Percentiles rank a stretch among this genome's conserved stretches.
These are phyloP conservation scores for Dendrolimus kikuchii DNA, from an alignment of 1,140 invertebrate species.

Conservation along the genomic window DNA sequence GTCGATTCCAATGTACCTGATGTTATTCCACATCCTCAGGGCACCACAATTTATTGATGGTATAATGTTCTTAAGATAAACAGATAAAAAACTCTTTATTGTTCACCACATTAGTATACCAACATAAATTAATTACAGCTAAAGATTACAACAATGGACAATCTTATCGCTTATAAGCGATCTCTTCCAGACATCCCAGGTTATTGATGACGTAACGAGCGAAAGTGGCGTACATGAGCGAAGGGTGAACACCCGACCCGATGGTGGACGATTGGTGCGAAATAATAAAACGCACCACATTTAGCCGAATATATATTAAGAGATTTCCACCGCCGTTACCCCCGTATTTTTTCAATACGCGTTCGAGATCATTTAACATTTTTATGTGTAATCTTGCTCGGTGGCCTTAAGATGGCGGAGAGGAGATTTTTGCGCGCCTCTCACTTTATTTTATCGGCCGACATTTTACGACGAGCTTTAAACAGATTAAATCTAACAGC, in stretches of 20 bases:
- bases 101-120: too few species aligned
- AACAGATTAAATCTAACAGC: slow-evolving; percentile 66
- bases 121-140: too few species aligned
- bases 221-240: too few species aligned
- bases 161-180: too few species aligned
- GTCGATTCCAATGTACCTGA: too few species aligned
- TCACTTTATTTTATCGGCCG: slow-evolving; percentile 64
- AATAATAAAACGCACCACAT: slow-evolving; percentile 12
- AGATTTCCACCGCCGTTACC: slow-evolving; percentile 57
- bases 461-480: slow-evolving; percentile 57
- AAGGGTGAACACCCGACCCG: background rate
- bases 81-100: too few species aligned
- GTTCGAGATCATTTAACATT: slow-evolving; percentile 70
- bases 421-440: slow-evolving; percentile 57
- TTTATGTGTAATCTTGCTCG: slow-evolving; percentile 70
- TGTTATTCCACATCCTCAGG: too few species aligned
- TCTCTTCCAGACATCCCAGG: too few species aligned
- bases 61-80: too few species aligned
- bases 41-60: too few species aligned
- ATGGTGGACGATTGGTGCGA: background rate
- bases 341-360: slow-evolving; percentile 66
- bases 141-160: too few species aligned
- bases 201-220: too few species aligned
- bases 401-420: slow-evolving; percentile 51
- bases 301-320: slow-evolving; percentile 8